phyloP scores from a whole-genome alignment of 2,113 vertebrate genomes.

The Crotophaga sulcirostris region DNA sequence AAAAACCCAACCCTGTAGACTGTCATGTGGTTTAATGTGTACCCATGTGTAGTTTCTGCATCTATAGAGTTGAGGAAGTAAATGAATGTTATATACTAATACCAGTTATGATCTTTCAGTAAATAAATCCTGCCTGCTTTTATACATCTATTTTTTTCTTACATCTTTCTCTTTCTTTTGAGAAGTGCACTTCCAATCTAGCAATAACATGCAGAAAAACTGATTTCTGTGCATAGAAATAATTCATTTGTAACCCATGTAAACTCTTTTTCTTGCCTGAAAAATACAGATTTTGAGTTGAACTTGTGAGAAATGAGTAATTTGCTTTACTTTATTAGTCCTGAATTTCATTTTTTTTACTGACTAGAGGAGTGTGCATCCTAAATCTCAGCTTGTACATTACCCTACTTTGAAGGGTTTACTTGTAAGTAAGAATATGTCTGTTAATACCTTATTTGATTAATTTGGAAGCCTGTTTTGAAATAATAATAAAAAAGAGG shows the following conservation, averaged over 20 bases:
- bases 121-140: background rate
- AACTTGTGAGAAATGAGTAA: background rate
- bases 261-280: background rate
- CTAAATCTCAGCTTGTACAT: background rate
- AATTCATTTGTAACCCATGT: background rate
- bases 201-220: background rate
- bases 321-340: background rate
- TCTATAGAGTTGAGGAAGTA: background rate
- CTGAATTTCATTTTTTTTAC: background rate
- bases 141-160: background rate
- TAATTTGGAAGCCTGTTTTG: background rate
- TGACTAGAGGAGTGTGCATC: background rate
- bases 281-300: background rate
- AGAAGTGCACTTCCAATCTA: background rate
- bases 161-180: background rate
- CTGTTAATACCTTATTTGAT: background rate
- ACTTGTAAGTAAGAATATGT: background rate
- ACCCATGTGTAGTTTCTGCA: background rate
- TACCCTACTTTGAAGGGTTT: background rate
- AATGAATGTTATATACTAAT: background rate
- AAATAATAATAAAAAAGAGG: background rate
- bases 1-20: background rate
- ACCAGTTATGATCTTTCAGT: background rate
- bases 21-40: background rate
- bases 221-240: background rate